Percentiles rank a stretch among this genome's conserved stretches.
phyloP scores from a whole-genome alignment of 2,797 vertebrate genomes.

The Dicrostonyx torquatus region DNA sequence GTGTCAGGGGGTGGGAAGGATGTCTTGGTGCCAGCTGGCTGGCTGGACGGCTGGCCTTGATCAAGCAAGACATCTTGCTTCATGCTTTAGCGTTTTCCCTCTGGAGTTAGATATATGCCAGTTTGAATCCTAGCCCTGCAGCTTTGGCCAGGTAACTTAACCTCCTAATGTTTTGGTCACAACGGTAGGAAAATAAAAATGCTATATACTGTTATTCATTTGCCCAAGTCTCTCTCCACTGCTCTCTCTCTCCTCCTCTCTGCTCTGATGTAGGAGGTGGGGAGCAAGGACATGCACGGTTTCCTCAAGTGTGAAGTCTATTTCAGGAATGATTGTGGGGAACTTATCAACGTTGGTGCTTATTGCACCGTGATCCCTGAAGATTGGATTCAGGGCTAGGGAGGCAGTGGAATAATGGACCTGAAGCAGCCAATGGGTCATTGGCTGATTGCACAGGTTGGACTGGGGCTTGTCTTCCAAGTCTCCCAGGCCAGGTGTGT shows the following conservation, averaged over 20 bases:
- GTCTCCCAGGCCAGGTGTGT: background rate
- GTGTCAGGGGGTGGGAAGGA: background rate
- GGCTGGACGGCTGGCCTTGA: background rate
- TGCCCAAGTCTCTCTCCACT: background rate
- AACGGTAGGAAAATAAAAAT: background rate
- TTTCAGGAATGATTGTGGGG: constrained; percentile 34
- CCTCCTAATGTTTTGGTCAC: background rate
- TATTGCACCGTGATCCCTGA: constrained; percentile 38
- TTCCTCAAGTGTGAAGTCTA: background rate
- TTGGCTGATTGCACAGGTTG: background rate
- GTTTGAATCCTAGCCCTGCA: background rate
- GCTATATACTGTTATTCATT: background rate
- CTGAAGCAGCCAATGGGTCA: background rate
- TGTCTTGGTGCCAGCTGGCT: background rate
- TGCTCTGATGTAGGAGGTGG: background rate
- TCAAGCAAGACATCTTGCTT: background rate
- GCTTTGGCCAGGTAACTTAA: background rate
- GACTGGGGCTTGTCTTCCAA: background rate
- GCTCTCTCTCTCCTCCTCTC: background rate
- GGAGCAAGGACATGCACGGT: background rate
- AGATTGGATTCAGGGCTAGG: background rate
- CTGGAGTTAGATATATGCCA: background rate
- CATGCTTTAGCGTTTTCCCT: background rate
- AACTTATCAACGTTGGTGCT: background rate
- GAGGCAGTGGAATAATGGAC: background rate